These are phyloP conservation scores for Ivindomyrus marchei DNA, from an alignment of 2,113 vertebrate genomes.

Conservation along the genomic window DNA sequence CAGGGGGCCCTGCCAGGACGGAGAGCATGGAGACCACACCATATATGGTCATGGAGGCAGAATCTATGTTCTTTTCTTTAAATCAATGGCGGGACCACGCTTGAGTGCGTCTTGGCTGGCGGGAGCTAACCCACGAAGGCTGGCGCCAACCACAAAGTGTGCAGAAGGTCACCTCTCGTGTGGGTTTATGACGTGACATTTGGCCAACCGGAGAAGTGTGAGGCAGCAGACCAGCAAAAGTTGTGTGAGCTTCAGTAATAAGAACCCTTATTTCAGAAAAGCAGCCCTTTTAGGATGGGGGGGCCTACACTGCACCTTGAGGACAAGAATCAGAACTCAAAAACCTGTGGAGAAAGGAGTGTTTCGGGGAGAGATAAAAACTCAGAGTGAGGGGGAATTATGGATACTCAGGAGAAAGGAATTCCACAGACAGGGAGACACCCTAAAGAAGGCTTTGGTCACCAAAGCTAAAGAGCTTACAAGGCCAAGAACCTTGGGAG, in stretches of 20 bases:
- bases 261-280: neutral
- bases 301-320: neutral
- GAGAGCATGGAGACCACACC: constrained; percentile 85
- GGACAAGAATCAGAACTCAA: neutral
- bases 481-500: neutral
- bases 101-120: constrained; percentile 38
- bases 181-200: neutral
- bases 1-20: constrained; percentile 75
- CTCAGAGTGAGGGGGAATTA: neutral
- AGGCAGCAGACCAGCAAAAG: neutral
- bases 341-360: neutral
- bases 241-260: neutral
- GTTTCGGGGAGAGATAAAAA: neutral
- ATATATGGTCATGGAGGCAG: constrained; percentile 95
- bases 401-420: neutral
- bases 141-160: neutral
- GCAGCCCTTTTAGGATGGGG: neutral
- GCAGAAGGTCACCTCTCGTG: neutral
- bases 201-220: neutral
- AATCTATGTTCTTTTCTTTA: constrained; percentile 82
- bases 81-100: constrained; percentile 72
- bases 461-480: neutral
- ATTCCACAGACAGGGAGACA: neutral
- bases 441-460: neutral
- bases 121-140: neutral